phyloP scores from a whole-genome alignment of 2,797 vertebrate genomes.

The Telmatherina bonti region DNA sequence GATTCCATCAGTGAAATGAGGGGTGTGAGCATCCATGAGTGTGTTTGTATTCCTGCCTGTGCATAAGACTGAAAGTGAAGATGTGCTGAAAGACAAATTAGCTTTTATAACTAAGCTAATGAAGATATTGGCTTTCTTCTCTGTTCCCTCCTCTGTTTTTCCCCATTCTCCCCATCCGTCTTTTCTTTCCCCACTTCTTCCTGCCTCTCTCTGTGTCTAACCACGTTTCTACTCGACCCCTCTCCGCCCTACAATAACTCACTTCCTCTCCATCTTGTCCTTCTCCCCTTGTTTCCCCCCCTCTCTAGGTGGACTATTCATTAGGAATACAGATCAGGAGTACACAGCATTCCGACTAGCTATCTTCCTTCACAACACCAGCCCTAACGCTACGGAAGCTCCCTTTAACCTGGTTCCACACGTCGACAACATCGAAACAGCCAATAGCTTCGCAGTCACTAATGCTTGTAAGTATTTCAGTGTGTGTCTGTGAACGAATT shows the following conservation, averaged over 20 bases:
- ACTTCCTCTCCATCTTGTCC: constrained; percentile 53
- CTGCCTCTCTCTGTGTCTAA: constrained; percentile 18
- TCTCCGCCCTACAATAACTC: constrained; percentile 54
- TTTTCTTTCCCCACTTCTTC: constrained; percentile 32
- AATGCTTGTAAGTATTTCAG: constrained; percentile 94
- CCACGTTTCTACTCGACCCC: constrained; percentile 23
- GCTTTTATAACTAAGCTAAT: constrained; percentile 71
- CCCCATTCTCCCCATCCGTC: constrained; percentile 48
- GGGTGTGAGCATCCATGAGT: constrained; percentile 39
- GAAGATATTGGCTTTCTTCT: constrained; percentile 68
- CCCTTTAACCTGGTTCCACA: constrained; percentile 99
- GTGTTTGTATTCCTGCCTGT: constrained; percentile 32
- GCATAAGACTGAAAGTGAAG: constrained; percentile 24
- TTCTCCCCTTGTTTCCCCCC: constrained; percentile 37
- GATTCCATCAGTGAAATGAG: constrained; percentile 52
- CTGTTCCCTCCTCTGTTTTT: constrained; percentile 42
- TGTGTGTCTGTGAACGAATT: not conserved
- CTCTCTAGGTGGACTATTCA: constrained; percentile 91
- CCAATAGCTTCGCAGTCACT: constrained; percentile 99
- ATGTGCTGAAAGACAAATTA: constrained; percentile 65
- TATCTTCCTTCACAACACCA: constrained; percentile 99
- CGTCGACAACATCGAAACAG: constrained; percentile 99
- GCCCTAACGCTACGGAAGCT: constrained; percentile 97
- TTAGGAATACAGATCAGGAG: constrained; percentile 99
- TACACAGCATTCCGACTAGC: constrained; percentile 98